Evolutionary conservation across 1,140 invertebrate genomes (phyloP).

Genomic region (Apis cerana): DNA sequence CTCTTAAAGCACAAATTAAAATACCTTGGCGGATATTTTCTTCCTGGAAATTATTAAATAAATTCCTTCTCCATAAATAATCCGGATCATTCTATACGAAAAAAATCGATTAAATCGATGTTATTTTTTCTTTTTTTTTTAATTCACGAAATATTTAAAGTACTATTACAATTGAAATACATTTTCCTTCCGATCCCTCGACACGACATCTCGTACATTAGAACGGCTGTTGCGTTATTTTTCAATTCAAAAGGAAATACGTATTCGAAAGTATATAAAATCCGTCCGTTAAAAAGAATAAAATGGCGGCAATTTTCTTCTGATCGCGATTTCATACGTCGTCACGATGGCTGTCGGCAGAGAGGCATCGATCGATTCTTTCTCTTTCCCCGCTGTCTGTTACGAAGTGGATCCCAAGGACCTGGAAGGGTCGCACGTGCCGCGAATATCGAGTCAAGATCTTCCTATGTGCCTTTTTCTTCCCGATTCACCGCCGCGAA

Average conservation of each 20-base stretch:
- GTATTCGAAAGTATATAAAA: background rate
- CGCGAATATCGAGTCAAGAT: slow-evolving; percentile 36
- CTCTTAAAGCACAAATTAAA: background rate
- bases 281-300: background rate
- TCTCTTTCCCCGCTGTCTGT: slow-evolving; percentile 22
- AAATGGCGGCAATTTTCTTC: background rate
- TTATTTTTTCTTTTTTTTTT: background rate
- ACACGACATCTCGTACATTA: no score
- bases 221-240: no score
- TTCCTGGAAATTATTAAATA: background rate
- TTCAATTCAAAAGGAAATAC: no score
- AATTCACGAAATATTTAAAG: no score
- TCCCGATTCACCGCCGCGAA: slow-evolving; percentile 37
- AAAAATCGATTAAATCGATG: slow-evolving; percentile 10
- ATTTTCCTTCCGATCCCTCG: no score
- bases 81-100: background rate
- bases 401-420: slow-evolving; percentile 31
- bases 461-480: slow-evolving; percentile 5
- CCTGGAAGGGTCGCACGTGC: slow-evolving; percentile 53
- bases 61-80: slow-evolving; percentile 21
- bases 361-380: slow-evolving; percentile 28
- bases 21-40: background rate
- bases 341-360: background rate
- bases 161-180: no score
- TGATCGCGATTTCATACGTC: slow-evolving; percentile 23